These are phyloP conservation scores for Hippoglossus stenolepis DNA, from an alignment of 2,113 vertebrate genomes.

Conservation along the genomic window DNA sequence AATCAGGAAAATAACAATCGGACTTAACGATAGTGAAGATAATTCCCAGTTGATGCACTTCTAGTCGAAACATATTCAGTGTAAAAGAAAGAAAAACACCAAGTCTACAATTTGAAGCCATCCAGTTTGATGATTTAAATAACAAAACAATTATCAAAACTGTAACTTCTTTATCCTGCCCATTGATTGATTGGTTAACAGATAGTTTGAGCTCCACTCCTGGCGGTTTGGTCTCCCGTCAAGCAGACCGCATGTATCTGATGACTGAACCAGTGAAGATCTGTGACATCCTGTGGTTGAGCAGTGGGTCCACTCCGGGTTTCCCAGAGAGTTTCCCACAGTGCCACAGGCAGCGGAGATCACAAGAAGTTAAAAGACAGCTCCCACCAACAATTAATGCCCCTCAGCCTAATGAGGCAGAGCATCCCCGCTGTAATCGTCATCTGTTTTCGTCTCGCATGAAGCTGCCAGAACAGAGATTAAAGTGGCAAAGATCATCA, in stretches of 20 bases:
- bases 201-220: neutral
- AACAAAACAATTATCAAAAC: neutral
- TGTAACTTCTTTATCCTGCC: no score
- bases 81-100: no score
- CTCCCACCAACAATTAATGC: conserved; percentile 52
- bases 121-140: neutral
- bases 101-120: no score
- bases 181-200: neutral
- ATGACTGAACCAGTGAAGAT: conserved; percentile 42
- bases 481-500: conserved; percentile 31
- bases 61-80: no score
- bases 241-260: conserved; percentile 1
- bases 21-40: no score
- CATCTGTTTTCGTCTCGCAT: conserved; percentile 45
- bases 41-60: no score
- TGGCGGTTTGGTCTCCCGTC: neutral
- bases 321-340: conserved; percentile 49
- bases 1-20: no score
- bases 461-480: conserved; percentile 49
- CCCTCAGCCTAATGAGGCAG: conserved; percentile 60
- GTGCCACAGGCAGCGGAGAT: conserved; percentile 38
- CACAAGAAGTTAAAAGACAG: conserved; percentile 50
- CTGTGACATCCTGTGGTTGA: conserved; percentile 40
- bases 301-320: conserved; percentile 45
- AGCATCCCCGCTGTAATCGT: conserved; percentile 50